Conservation (phyloP, 2,888 invertebrate genomes). For the Mallateleia sp. region DNA sequence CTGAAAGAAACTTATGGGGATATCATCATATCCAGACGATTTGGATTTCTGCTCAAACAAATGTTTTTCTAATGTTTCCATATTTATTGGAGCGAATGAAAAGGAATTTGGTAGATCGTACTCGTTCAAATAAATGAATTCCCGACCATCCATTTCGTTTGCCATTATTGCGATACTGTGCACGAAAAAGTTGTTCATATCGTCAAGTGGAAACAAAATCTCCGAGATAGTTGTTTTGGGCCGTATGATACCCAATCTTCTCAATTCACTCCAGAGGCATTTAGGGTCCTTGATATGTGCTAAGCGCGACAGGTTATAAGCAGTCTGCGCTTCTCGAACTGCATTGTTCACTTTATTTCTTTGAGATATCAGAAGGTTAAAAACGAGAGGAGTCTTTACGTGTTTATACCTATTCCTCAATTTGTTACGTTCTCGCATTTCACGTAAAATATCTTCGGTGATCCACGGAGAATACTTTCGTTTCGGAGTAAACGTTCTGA, state of each 20-base stretch:
- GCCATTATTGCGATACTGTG: background rate
- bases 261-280: conserved; percentile 15
- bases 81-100: background rate
- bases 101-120: too few species aligned
- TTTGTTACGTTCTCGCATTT: conserved; percentile 21
- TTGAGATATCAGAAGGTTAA: background rate
- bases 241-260: conserved; percentile 22
- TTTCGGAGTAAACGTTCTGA: conserved; percentile 4
- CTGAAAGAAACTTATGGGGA: background rate
- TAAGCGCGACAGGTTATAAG: background rate
- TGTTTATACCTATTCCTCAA: conserved; percentile 1
- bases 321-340: background rate
- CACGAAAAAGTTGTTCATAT: conserved; percentile 34
- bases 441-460: background rate
- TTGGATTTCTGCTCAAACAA: too few species aligned
- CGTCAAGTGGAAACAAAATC: background rate
- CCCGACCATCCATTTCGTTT: background rate
- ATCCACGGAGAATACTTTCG: conserved; percentile 28
- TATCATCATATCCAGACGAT: too few species aligned
- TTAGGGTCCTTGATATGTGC: background rate
- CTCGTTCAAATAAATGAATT: too few species aligned
- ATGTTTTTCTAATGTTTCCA: too few species aligned
- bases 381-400: background rate
- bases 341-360: conserved; percentile 21
- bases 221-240: background rate